A percentile compares a stretch with the other conserved stretches of the same genome.
These are phyloP conservation scores for Montipora capitata DNA, from an alignment of 92 coral and sea anemone genomes.

Conservation along the genomic window DNA sequence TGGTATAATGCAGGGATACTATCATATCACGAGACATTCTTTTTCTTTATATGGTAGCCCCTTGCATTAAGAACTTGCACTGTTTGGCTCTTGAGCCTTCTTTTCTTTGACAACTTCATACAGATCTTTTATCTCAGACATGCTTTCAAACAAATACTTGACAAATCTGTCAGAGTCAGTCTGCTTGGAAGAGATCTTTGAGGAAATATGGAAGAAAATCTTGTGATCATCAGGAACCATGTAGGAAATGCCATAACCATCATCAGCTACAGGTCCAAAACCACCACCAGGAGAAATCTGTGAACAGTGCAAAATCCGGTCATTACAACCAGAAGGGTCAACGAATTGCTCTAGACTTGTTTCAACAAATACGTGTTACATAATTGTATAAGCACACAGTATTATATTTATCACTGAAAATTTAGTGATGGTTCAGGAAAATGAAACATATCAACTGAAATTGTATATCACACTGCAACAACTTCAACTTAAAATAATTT, in stretches of 20 bases:
- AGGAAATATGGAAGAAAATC: conserved; percentile 96
- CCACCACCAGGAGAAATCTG: conserved; percentile 99
- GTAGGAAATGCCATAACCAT: conserved; percentile 97
- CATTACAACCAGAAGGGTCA: not conserved
- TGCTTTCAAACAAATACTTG: conserved; percentile 72
- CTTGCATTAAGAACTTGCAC: not conserved
- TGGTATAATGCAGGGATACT: not conserved
- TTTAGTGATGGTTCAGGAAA: too few relatives aligned
- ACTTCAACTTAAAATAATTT: too few relatives aligned
- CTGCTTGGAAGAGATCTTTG: conserved; percentile 82
- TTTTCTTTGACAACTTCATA: conserved; percentile 46
- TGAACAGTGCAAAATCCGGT: not conserved
- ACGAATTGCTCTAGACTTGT: not conserved
- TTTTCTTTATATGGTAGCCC: not conserved
- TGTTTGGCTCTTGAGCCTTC: conserved; percentile 14
- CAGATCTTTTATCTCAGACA: conserved; percentile 91
- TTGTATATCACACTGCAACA: too few relatives aligned
- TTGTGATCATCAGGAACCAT: conserved; percentile 97
- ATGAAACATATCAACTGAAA: too few relatives aligned
- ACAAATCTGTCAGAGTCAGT: conserved; percentile 87
- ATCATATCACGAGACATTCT: too few relatives aligned
- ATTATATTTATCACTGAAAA: too few relatives aligned
- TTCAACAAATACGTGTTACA: too few relatives aligned
- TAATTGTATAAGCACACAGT: too few relatives aligned
- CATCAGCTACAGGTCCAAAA: conserved; percentile 98